Evolutionary conservation across 2,888 invertebrate species (phyloP).

Genomic region (Azorinus chamasolen): DNA sequence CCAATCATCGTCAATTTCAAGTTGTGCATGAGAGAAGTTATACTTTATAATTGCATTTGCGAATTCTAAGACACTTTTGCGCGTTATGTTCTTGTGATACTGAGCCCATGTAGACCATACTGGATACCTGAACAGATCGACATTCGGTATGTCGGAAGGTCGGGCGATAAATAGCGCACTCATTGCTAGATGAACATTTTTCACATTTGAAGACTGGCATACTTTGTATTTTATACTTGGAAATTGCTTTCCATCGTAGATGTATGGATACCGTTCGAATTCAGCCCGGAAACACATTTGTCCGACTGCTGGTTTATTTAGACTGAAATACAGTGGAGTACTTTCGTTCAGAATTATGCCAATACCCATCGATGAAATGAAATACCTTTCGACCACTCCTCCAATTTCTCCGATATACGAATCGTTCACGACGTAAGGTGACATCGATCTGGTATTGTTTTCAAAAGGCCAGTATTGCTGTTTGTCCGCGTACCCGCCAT

Average conservation of each 20-base stretch:
- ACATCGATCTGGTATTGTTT: conserved; percentile 69
- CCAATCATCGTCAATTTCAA: conserved; percentile 94
- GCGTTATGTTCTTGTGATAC: conserved; percentile 90
- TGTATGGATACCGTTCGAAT: conserved; percentile 72
- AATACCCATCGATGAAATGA: conserved; percentile 91
- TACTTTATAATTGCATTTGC: conserved; percentile 69
- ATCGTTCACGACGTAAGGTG: conserved; percentile 78
- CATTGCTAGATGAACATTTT: conserved; percentile 85
- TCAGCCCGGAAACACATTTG: conserved; percentile 72
- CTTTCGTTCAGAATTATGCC: conserved; percentile 90
- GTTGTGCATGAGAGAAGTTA: conserved; percentile 75
- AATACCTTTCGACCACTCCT: conserved; percentile 86
- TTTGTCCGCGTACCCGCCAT: conserved; percentile 94
- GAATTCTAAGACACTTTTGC: conserved; percentile 83
- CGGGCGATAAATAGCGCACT: conserved; percentile 88
- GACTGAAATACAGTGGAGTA: conserved; percentile 92
- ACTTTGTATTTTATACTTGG: conserved; percentile 74
- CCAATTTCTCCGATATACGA: conserved; percentile 79
- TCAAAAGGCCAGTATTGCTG: conserved; percentile 95
- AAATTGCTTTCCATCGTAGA: conserved; percentile 45
- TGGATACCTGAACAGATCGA: conserved; percentile 91
- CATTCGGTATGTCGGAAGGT: conserved; percentile 90
- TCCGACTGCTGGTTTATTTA: conserved; percentile 89
- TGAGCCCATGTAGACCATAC: conserved; percentile 97
- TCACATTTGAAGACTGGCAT: conserved; percentile 69